Evolutionary conservation across 2,888 invertebrate species (phyloP), one percentile per base, ranked within the genome.

Genomic region (Plutella xylostella): DNA sequence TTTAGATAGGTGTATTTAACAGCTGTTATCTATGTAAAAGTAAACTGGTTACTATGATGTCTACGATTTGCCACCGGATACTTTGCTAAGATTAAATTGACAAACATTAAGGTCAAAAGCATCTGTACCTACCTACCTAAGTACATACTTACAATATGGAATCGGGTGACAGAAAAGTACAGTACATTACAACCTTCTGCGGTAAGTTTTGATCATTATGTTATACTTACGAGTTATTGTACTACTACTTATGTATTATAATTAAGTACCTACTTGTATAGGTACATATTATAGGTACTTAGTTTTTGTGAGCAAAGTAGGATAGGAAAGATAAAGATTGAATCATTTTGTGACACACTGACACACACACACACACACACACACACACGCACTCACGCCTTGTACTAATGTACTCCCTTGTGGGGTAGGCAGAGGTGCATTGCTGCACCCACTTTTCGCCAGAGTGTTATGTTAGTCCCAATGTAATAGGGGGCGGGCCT

Each of bases 141-240:
- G n/a, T n/a, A 22, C n/a, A 28, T 12, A 28, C 2, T 4, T 2
- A 28, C n/a, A 28, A 28, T 12, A 28, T 28, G 71, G 57, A 65
- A 48, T 47, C 50, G 11, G 58, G 62, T 3, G 64, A 53, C 46
- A 63, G 72, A 51, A 57, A 48, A 40, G 55, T 68, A 4, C 75
- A 76, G 46, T 78, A 73, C 14, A 15, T 11, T 11, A 33, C 33
- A 14, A 15, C 15, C 14, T 33, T 33, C 2, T 33, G 7, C 6
- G 33, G 33, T 33, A 7, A 15, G 33, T 15, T n/a, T n/a, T n/a
- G 5, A 33, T n/a, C 14, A n/a, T 12, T 4, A 11, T 4, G n/a
- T n/a, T 7, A 11, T n/a, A 2, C 7, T 14, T 2, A 15, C 33
- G 6, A 7, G 15, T 2, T 11, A 15, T 33, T 11, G 15, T 7